Conservation (phyloP, 2,113 vertebrate species). For the Grammomys dolichurus region DNA sequence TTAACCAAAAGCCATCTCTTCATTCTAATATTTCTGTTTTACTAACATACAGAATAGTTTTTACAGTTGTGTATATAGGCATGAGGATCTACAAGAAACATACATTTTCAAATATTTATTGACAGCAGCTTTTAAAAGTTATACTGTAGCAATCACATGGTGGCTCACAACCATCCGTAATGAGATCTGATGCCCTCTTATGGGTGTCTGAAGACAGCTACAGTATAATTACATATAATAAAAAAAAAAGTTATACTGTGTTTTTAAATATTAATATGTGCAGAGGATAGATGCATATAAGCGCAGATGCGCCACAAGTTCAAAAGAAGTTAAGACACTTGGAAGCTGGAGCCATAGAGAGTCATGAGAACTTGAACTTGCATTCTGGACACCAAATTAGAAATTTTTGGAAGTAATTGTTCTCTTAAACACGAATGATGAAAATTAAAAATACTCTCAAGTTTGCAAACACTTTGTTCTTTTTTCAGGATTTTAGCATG, state of each 20-base stretch:
- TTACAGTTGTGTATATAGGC: constrained; percentile 94
- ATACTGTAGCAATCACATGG: too few relatives aligned
- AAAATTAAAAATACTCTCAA: background rate
- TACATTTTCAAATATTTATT: constrained; percentile 93
- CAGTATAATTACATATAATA: too few relatives aligned
- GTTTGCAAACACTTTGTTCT: background rate
- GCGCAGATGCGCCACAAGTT: background rate
- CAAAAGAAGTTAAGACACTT: background rate
- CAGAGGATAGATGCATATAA: background rate
- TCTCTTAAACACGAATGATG: background rate
- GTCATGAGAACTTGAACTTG: background rate
- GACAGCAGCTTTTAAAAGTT: constrained; percentile 91
- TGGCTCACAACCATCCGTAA: too few relatives aligned
- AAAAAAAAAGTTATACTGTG: constrained; percentile 84
- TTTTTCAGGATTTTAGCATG: background rate
- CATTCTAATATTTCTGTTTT: constrained; percentile 66
- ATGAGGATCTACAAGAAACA: constrained; percentile 90
- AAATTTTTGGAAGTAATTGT: background rate
- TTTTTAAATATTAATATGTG: background rate
- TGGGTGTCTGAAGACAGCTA: too few relatives aligned
- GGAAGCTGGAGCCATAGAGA: background rate
- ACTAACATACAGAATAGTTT: constrained; percentile 93
- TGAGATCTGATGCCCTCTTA: too few relatives aligned
- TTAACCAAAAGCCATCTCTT: background rate
- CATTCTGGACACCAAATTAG: background rate